Base-by-base conservation (phyloP, 2,888 invertebrate species). In the Bhutanitis thaidina region DNA sequence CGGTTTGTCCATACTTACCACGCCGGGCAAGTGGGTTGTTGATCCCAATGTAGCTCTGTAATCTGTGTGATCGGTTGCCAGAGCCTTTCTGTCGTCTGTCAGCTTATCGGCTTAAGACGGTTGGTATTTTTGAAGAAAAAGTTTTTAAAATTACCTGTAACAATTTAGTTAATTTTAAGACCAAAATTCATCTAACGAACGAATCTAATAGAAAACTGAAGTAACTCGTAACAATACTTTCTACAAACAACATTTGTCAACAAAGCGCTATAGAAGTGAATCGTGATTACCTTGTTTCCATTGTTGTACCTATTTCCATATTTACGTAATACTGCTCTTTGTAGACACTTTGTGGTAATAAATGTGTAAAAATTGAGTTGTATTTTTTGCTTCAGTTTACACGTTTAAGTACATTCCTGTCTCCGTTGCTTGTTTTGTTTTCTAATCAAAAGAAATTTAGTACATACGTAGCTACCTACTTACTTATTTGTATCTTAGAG, bases 241-340 rank as follows among this genome's bases (percentile, higher is more conserved):
- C 16, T 13, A n/a, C 29, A 29, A 43, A 41, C 29, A 49, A 27
- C 15, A 49, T 27, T 37, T 32, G 34, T 49, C 43, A 39, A 49
- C 49, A 29, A 30, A 13, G 32, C 37, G 16, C 37, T 8, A 25
- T 36, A 27, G 43, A 38, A 34, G 14, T 29, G 43, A 38, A 38
- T 43, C 43, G 43, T 49, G 49, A 38, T 43, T 38, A 43, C 34
- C 38, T 44, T 25, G 20, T 49, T 47, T 30, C 15, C 30, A 13
- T 43, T 30, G 34, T 12, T 15, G 30, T 38, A 20, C 20, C 20
- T 20, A 44, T 34, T 49, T 20, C 36, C 37, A 30, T 29, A n/a
- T 37, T 43, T 44, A 44, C 49, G 38, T 34, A 43, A 44, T 39
- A 25, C 14, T 32, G 7, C 35, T 15, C 41, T 48, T 44, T 49